Percentiles rank a stretch among this genome's conserved stretches.
Evolutionary conservation across 2,113 vertebrate genomes (phyloP).

Genomic region (Carollia perspicillata): DNA sequence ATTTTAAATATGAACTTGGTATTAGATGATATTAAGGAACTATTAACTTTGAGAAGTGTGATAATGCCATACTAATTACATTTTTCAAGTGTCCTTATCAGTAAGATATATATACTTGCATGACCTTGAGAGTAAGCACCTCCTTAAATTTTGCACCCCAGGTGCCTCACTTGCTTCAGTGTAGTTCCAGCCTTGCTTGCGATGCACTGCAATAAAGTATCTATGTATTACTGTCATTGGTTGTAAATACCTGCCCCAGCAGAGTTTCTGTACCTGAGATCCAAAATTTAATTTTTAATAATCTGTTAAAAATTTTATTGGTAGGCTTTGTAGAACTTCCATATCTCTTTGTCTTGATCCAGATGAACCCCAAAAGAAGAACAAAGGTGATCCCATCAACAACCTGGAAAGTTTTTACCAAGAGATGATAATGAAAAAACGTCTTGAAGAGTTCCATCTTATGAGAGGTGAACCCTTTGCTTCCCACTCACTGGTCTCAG

Average conservation of each 20-base stretch:
- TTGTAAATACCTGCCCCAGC: not conserved
- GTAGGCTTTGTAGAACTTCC: constrained; percentile 71
- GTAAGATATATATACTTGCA: constrained; percentile 22
- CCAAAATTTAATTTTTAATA: constrained; percentile 43
- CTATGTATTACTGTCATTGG: constrained; percentile 20
- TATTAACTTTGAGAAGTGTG: constrained; percentile 36
- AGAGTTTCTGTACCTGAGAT: constrained; percentile 36
- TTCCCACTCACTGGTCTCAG: constrained; percentile 45
- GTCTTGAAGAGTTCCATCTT: constrained; percentile 69
- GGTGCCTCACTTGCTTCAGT: not conserved
- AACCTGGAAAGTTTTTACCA: constrained; percentile 83
- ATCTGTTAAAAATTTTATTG: constrained; percentile 57
- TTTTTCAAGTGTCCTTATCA: constrained; percentile 37
- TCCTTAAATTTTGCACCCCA: not conserved
- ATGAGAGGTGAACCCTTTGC: constrained; percentile 64
- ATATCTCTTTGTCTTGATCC: constrained; percentile 72
- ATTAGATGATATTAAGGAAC: constrained; percentile 22
- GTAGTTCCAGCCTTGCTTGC: not conserved
- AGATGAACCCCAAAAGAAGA: constrained; percentile 81
- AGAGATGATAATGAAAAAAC: constrained; percentile 78
- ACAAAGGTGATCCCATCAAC: constrained; percentile 81
- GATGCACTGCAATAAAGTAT: constrained; percentile 9
- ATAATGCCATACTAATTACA: constrained; percentile 35
- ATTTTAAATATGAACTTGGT: constrained; percentile 26
- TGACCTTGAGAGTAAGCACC: constrained; percentile 6